A percentile compares a stretch with the other conserved stretches of the same genome.
phyloP scores from a whole-genome alignment of 2,113 vertebrate genomes.

The Cephalopholis sonnerati region DNA sequence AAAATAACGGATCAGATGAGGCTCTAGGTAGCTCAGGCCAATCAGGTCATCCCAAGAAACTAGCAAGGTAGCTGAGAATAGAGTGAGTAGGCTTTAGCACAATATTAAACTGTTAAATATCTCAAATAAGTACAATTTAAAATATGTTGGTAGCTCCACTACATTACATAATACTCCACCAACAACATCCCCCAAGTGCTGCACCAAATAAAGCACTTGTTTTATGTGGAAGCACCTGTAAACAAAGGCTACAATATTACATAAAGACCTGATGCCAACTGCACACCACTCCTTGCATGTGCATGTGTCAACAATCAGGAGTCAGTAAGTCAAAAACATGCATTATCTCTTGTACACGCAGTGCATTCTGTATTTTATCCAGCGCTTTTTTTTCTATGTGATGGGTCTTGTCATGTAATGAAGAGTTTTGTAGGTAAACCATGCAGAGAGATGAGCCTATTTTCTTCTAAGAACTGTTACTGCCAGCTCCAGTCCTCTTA shows the following conservation, averaged over 20 bases:
- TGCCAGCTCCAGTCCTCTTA: background rate
- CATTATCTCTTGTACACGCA: background rate
- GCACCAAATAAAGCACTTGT: background rate
- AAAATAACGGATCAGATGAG: no score
- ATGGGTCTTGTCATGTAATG: conserved; percentile 1
- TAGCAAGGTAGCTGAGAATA: background rate
- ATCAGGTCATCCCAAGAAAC: no score
- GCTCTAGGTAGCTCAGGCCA: no score
- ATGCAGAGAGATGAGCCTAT: background rate
- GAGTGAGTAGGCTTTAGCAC: no score
- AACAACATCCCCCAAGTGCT: background rate
- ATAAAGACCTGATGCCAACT: background rate
- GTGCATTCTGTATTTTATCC: background rate
- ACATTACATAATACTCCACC: background rate
- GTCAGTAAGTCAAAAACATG: background rate
- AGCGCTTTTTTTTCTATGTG: background rate
- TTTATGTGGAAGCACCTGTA: background rate
- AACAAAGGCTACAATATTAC: background rate
- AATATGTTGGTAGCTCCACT: background rate
- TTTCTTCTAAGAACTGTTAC: background rate
- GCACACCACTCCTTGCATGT: background rate
- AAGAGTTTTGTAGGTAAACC: conserved; percentile 15
- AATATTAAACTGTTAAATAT: background rate
- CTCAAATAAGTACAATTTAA: background rate
- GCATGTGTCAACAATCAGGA: background rate